Conservation (phyloP, 2,113 vertebrate species). For the Herpailurus yagouaroundi region DNA sequence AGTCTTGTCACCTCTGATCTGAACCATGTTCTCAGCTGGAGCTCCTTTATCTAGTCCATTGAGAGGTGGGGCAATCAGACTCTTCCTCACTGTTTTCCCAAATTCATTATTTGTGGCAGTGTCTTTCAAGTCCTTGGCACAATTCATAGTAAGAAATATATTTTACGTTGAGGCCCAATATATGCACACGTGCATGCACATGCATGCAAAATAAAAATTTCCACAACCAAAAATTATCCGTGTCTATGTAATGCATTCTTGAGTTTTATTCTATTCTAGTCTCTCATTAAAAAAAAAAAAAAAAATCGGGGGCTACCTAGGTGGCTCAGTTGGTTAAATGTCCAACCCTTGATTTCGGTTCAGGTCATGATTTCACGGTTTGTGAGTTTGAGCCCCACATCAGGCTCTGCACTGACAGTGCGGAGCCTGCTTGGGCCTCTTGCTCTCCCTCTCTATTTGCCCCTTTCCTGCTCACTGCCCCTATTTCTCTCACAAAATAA, state of each 20-base stretch:
- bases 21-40: not conserved
- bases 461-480: too few species aligned
- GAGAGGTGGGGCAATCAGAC: not conserved
- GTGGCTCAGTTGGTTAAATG: too few species aligned
- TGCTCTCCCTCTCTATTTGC: too few species aligned
- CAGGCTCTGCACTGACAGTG: too few species aligned
- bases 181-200: not conserved
- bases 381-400: too few species aligned
- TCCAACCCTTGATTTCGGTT: too few species aligned
- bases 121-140: not conserved
- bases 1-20: not conserved
- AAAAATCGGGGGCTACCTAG: too few species aligned
- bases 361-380: too few species aligned
- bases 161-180: not conserved
- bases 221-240: not conserved
- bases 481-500: too few species aligned
- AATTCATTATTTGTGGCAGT: not conserved
- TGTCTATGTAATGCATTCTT: not conserved
- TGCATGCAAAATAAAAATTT: not conserved
- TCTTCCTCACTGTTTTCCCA: not conserved
- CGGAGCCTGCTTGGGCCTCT: too few species aligned
- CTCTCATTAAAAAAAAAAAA: not conserved
- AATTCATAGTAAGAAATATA: not conserved
- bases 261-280: not conserved
- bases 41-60: not conserved